Conservation (phyloP, 2,797 vertebrate genomes). For the Tauraco hartlaubi region DNA sequence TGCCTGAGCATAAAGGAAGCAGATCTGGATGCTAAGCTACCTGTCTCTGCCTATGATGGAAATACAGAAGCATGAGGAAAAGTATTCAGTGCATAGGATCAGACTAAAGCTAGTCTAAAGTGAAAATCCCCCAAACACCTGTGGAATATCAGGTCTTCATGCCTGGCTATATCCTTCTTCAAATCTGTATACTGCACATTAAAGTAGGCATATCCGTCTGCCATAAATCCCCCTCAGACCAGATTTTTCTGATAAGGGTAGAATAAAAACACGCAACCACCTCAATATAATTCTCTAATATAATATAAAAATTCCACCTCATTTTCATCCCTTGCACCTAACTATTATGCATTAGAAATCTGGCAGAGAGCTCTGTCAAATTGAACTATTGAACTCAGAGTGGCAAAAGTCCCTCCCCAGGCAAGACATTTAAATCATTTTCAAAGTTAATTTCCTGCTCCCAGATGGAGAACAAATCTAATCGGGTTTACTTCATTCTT, state of each 20-base stretch:
- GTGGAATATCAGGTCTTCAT: neutral
- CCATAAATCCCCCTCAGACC: neutral
- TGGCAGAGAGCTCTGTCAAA: slow-evolving; percentile 56
- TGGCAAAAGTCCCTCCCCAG: slow-evolving; percentile 71
- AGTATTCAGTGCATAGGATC: neutral
- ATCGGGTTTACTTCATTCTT: slow-evolving; percentile 79
- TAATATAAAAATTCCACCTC: slow-evolving; percentile 18
- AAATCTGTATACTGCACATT: neutral
- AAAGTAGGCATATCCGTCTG: neutral
- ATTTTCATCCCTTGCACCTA: slow-evolving; percentile 56
- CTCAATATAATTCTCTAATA: slow-evolving; percentile 20
- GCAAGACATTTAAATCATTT: slow-evolving; percentile 81
- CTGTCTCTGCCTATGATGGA: neutral
- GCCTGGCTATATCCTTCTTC: neutral
- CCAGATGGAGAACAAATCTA: slow-evolving; percentile 79
- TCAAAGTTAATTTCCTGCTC: slow-evolving; percentile 82
- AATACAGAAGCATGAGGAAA: neutral
- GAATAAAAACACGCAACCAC: neutral
- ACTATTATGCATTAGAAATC: slow-evolving; percentile 60
- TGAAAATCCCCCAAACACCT: neutral
- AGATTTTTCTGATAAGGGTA: neutral
- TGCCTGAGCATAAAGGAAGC: neutral
- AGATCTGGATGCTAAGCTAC: neutral
- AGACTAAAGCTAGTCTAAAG: neutral
- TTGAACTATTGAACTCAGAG: slow-evolving; percentile 79